A percentile compares a stretch with the other conserved stretches of the same genome.
phyloP scores from a whole-genome alignment of 2,888 invertebrate species.

The Hedya salicella region DNA sequence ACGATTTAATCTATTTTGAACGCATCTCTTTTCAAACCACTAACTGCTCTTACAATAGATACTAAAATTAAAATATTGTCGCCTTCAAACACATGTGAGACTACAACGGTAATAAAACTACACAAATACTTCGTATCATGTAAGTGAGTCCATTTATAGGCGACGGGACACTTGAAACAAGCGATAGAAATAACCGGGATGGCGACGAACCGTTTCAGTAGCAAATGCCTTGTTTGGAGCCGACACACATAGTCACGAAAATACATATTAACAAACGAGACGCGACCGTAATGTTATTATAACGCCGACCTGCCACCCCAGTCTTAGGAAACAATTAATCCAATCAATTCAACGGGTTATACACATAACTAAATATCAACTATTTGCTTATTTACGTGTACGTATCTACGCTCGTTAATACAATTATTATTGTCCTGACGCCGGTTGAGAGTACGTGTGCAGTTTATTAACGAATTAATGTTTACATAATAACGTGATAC shows the following conservation, averaged over 20 bases:
- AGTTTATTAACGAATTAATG: slow-evolving; percentile 31
- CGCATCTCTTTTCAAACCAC: no score
- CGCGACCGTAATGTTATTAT: slow-evolving; percentile 40
- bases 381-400: slow-evolving; percentile 24
- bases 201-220: slow-evolving; percentile 60
- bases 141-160: slow-evolving; percentile 60
- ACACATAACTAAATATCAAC: slow-evolving; percentile 38
- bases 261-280: slow-evolving; percentile 49
- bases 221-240: slow-evolving; percentile 59
- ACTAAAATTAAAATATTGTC: slow-evolving; percentile 18
- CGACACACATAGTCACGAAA: slow-evolving; percentile 53
- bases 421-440: slow-evolving; percentile 34
- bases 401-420: slow-evolving; percentile 33
- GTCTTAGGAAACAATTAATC: slow-evolving; percentile 41
- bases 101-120: slow-evolving; percentile 52
- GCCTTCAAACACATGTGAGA: slow-evolving; percentile 43
- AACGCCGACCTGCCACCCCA: slow-evolving; percentile 36
- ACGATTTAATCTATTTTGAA: no score
- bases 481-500: slow-evolving; percentile 25
- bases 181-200: slow-evolving; percentile 64
- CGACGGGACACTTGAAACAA: slow-evolving; percentile 64
- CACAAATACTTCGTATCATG: slow-evolving; percentile 59
- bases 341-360: slow-evolving; percentile 41
- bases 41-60: not conserved
- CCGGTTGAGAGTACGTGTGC: slow-evolving; percentile 26